Evolutionary conservation across 2,113 vertebrate species (phyloP).

Genomic region (Pristiophorus japonicus): DNA sequence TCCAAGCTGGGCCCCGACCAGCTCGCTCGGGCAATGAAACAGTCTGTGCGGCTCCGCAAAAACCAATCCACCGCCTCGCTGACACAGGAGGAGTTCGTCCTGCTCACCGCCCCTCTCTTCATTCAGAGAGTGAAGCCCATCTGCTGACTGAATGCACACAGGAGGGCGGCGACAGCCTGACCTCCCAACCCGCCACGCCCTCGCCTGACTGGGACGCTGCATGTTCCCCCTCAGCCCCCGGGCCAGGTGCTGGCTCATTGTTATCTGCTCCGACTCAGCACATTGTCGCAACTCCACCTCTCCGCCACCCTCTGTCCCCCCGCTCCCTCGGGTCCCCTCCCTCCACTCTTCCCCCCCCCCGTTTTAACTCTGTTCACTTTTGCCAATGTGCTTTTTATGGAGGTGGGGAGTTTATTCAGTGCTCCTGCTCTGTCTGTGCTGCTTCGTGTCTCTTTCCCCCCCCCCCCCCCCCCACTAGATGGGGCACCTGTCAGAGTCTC

Average conservation of each 20-base stretch:
- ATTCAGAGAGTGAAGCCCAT: conserved; percentile 76
- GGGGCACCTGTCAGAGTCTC: not conserved
- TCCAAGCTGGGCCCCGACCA: conserved; percentile 75
- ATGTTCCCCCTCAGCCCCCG: not conserved
- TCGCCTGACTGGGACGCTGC: not conserved
- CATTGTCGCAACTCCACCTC: not conserved
- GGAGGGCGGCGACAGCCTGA: not conserved
- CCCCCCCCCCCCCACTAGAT: too few species aligned
- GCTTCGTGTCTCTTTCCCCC: not conserved
- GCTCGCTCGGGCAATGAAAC: conserved; percentile 72
- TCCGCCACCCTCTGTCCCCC: too few species aligned
- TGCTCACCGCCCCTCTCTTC: conserved; percentile 73
- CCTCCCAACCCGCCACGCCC: not conserved
- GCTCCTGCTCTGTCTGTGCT: not conserved
- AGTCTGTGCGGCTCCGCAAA: conserved; percentile 43
- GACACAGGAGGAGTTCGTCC: conserved; percentile 81
- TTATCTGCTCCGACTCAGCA: not conserved
- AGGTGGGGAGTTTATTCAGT: not conserved
- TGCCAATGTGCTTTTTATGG: not conserved
- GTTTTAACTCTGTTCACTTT: not conserved
- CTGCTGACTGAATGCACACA: conserved; percentile 49
- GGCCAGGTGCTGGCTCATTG: not conserved
- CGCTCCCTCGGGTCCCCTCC: not conserved
- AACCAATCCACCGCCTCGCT: conserved; percentile 49
- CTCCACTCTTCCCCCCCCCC: not conserved